phyloP scores from a whole-genome alignment of 2,888 invertebrate species.

The Heliconius hortense region DNA sequence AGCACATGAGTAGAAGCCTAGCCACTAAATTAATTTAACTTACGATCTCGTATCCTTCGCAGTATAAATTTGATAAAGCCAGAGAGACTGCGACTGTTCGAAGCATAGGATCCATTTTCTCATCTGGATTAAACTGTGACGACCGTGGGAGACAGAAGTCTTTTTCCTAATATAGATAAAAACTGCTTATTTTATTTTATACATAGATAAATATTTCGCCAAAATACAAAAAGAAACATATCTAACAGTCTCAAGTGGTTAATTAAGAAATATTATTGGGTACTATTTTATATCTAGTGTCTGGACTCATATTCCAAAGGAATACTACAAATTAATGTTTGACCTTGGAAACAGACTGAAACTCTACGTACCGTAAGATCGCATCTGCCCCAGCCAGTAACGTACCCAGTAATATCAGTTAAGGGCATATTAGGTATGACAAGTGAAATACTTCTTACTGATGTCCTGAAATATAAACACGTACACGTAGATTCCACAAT shows the following conservation, averaged over 20 bases:
- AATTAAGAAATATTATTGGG: too few species aligned
- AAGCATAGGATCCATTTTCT: conserved; percentile 67
- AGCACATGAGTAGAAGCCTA: not conserved
- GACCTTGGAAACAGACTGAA: not conserved
- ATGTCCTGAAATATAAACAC: conserved; percentile 42
- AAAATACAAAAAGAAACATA: too few species aligned
- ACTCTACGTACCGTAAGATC: conserved; percentile 58
- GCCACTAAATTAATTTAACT: conserved; percentile 33
- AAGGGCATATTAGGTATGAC: conserved; percentile 36
- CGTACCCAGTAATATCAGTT: conserved; percentile 52
- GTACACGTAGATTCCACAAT: not conserved
- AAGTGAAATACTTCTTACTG: conserved; percentile 47
- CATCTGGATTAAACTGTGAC: conserved; percentile 55
- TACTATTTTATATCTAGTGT: too few species aligned
- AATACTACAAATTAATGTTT: not conserved
- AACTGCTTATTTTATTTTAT: not conserved
- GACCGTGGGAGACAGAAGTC: conserved; percentile 67
- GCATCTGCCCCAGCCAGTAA: conserved; percentile 74
- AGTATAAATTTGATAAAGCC: conserved; percentile 46
- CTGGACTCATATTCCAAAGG: too few species aligned
- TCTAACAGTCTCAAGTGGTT: too few species aligned
- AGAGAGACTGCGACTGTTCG: conserved; percentile 54
- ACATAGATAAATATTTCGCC: too few species aligned
- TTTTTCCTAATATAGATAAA: conserved; percentile 51
- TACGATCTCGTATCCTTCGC: conserved; percentile 57